These are phyloP conservation scores for Dasypogon diadema DNA, from an alignment of 2,888 invertebrate genomes.

Conservation along the genomic window DNA sequence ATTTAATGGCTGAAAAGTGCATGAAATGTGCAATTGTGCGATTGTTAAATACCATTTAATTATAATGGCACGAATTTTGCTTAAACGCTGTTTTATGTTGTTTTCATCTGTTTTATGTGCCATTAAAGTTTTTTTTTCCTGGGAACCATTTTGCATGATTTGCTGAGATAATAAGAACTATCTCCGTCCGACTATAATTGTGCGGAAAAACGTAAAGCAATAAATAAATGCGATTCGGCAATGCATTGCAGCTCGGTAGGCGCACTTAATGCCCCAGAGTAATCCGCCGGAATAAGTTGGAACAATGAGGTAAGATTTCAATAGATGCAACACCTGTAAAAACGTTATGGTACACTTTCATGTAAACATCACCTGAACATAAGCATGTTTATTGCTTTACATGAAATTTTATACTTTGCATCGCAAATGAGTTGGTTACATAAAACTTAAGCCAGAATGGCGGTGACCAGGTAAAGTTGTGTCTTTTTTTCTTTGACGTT, in stretches of 20 bases:
- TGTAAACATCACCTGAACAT: slow-evolving; percentile 27
- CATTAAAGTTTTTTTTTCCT: slow-evolving; percentile 5
- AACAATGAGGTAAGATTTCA: background rate
- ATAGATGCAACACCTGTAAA: slow-evolving; percentile 20
- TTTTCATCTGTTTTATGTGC: background rate
- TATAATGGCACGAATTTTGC: slow-evolving; percentile 30
- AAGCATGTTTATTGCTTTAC: slow-evolving; percentile 44
- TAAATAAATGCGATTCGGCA: background rate
- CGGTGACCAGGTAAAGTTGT: background rate
- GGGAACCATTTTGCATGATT: background rate
- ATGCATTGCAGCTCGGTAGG: slow-evolving; percentile 22
- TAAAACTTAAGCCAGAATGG: background rate
- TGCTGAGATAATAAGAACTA: background rate
- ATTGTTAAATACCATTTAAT: slow-evolving; percentile 51
- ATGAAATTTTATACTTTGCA: slow-evolving; percentile 29
- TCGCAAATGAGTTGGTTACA: slow-evolving; percentile 6
- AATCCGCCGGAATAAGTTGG: background rate
- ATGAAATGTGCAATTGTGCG: slow-evolving; percentile 35
- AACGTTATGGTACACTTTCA: slow-evolving; percentile 16
- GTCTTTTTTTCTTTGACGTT: background rate
- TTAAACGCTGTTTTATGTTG: background rate
- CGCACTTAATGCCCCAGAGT: background rate
- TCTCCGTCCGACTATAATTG: background rate
- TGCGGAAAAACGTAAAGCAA: no score
- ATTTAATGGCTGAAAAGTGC: slow-evolving; percentile 27